Percentiles rank a stretch among this genome's conserved stretches.
Evolutionary conservation across 23 tunicate genomes (phyloP).

Genomic region (Botrylloides violaceus): DNA sequence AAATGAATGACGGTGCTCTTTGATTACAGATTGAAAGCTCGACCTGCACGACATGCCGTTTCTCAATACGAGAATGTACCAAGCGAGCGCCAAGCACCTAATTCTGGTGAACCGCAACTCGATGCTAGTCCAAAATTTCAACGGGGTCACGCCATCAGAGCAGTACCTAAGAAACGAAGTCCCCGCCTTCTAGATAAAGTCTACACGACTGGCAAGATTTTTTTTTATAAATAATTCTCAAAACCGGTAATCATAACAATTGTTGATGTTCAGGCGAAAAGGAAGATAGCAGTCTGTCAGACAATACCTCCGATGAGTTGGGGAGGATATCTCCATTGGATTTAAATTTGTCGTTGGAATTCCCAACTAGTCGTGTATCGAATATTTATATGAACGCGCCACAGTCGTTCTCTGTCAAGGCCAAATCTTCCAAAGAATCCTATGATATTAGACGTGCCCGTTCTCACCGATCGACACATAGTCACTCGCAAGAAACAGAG

Average conservation of each 20-base stretch:
- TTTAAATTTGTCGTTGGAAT: conserved; percentile 30
- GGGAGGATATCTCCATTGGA: conserved; percentile 63
- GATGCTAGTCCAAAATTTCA: neutral
- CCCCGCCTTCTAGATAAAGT: no score
- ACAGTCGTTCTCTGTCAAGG: neutral
- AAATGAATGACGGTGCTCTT: no score
- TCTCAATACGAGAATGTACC: neutral
- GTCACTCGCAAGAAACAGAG: neutral
- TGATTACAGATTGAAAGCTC: no score
- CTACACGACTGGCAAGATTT: no score
- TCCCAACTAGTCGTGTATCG: conserved; percentile 8
- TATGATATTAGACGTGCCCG: neutral
- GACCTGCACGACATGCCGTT: neutral
- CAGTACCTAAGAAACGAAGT: conserved; percentile 3
- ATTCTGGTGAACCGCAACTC: neutral
- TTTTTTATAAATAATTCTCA: neutral
- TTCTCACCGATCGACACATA: neutral
- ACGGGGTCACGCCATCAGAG: conserved; percentile 19
- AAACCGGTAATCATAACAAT: neutral
- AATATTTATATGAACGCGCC: neutral
- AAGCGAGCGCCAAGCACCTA: no score
- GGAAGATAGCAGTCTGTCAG: conserved; percentile 7
- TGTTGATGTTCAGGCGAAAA: neutral
- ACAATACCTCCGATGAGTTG: conserved; percentile 37
- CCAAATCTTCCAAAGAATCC: neutral